Base-by-base conservation (phyloP, 2,797 vertebrate species). In the Aulostomus chinensis region DNA sequence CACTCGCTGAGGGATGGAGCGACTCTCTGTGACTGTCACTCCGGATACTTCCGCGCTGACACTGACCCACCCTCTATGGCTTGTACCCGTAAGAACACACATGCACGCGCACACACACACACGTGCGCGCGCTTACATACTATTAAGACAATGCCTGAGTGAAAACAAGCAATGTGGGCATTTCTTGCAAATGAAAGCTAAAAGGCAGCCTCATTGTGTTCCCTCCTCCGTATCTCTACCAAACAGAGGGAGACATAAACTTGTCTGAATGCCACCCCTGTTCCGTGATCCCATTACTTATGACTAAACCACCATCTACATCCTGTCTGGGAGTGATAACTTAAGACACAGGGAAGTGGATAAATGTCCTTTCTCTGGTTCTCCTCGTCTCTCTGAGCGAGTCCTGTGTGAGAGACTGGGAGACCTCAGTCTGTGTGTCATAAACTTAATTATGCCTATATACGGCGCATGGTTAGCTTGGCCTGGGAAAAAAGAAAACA, bases 51-150 rank as follows among this genome's bases (percentile, higher is more conserved):
- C 89, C 89, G 93, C 14, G 93, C 95, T 0, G 93, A 96, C 63
- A 90, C 73, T 0, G 97, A 99, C 46, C 95, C 95, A 1, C 92
- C 94, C 16, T 94, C 95, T 38, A 97, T 95, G 95, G 93, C 95
- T 40, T 99, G 97, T 66, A 97, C 96, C 28, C 94, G 96, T 99
- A 93, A 94, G 97, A 80, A 56, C 17, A 52, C 37, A 38, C 35
- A 37, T 32, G 31, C 37, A 22, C 24, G 53, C 52, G 42, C 37
- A 28, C 29, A 42, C 40, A 35, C 28, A 53, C 42, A 39, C 31
- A 38, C 43, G 42, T 12, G 42, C 37, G 25, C 29, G 42, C 58
- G n/a, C 47, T 40, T 35, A 20, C 21, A 38, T 37, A 47, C 53
- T 37, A 16, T 10, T 16, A 22, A 22, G 15, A 57, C 58, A 69